phyloP scores from a whole-genome alignment of 2,888 invertebrate genomes.

The Sphinx pinastri region DNA sequence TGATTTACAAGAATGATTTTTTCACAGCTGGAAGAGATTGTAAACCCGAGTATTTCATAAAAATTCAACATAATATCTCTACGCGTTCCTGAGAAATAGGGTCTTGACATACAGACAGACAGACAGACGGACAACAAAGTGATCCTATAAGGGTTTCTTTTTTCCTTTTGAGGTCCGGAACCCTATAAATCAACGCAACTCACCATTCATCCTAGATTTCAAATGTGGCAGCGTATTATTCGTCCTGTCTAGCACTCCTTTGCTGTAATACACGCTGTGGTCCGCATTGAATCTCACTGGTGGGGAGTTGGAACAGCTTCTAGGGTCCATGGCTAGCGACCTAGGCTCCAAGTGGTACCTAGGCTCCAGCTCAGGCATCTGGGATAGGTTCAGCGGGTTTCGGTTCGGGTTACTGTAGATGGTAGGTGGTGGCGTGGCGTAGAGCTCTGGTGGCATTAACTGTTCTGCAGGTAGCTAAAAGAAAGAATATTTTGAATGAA shows the following conservation, averaged over 20 bases:
- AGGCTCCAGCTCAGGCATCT: conserved; percentile 70
- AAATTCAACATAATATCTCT: too few species aligned
- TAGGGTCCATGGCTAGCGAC: conserved; percentile 51
- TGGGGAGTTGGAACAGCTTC: conserved; percentile 69
- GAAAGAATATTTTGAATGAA: conserved; percentile 6
- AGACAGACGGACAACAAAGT: too few species aligned
- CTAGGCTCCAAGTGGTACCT: conserved; percentile 52
- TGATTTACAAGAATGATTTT: too few species aligned
- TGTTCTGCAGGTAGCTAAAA: conserved; percentile 74
- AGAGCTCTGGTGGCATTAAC: conserved; percentile 73
- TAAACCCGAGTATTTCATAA: too few species aligned
- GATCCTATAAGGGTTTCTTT: too few species aligned
- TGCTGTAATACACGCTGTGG: conserved; percentile 66
- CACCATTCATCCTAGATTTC: conserved; percentile 62
- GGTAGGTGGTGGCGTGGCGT: conserved; percentile 64
- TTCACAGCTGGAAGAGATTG: too few species aligned
- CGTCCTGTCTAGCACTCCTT: conserved; percentile 58
- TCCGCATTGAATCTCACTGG: conserved; percentile 73
- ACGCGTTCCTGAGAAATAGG: too few species aligned
- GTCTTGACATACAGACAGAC: too few species aligned
- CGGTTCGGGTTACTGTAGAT: conserved; percentile 68
- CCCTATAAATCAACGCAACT: conserved; percentile 33
- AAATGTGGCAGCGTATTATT: conserved; percentile 68
- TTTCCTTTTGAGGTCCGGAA: too few species aligned
- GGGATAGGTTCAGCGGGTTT: conserved; percentile 66